Base-by-base conservation (phyloP, 2,888 invertebrate species). In the Argynnis bischoffii region DNA sequence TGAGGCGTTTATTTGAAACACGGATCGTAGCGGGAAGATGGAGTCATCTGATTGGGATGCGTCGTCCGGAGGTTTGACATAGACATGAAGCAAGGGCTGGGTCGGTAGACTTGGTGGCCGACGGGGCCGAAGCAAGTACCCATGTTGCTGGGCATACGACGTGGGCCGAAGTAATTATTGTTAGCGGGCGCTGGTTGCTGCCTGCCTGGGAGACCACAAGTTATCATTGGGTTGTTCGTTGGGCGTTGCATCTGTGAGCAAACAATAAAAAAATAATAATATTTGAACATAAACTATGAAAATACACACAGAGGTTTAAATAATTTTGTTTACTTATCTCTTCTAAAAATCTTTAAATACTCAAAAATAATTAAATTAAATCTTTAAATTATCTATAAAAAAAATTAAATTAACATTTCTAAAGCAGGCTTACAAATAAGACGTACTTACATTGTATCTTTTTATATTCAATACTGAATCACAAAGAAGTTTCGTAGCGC, bases 201-300 rank as follows among this genome's bases (percentile, higher is more conserved):
- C 46, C 60, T 61, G 18, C 47, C 56, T 21, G 74, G 72, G 8
- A 69, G 59, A 3, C 71, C 70, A 13, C 72, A 73, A 14, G 72
- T 61, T 70, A 74, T 74, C 66, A 70, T 72, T 31, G 71, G 66
- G 70, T 84, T 82, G 76, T 77, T 81, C 54, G 75, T 78, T 71
- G 84, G 81, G 57, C 84, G 87, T 71, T 89, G 87, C 89, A 90
- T 90, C 89, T 90, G 77, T 15, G 76, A 83, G 46, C 18, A 67
- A 14, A 69, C 69, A 74, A 26, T 47, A 66, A 53, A 18, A 1
- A 18, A 18, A 18, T 18, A 18, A 18, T 18, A 18, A 53, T 68
- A 57, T 60, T 31, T 63, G 61, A 56, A 50, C 26, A 64, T 14
- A 63, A 2, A 18, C 16, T 47, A n/a, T 13, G 1, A 18, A 31